Percentiles rank a stretch among this genome's conserved stretches.
These are phyloP conservation scores for Lasaia peninsularis DNA, from an alignment of 1,140 invertebrate species.

Conservation along the genomic window DNA sequence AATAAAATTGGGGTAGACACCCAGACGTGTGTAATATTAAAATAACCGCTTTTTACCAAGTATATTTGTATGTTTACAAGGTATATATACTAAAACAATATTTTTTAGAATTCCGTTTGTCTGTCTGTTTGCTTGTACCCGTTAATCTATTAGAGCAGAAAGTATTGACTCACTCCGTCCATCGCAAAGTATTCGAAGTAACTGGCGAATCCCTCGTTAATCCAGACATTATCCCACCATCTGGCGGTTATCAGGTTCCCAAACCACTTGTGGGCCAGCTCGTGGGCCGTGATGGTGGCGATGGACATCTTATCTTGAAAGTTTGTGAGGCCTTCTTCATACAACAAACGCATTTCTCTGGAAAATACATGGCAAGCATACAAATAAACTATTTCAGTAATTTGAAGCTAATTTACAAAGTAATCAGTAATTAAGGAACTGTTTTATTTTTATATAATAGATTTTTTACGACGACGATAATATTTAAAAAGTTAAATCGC, in stretches of 20 bases:
- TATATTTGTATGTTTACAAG: too few relatives aligned
- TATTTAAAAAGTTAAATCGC: too few relatives aligned
- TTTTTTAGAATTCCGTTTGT: too few relatives aligned
- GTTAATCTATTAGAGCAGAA: slow-evolving; percentile 1
- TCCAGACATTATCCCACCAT: slow-evolving; percentile 82
- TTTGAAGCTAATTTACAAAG: too few relatives aligned
- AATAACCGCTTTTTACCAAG: too few relatives aligned
- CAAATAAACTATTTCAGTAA: background rate
- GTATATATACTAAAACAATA: too few relatives aligned
- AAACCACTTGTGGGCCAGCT: slow-evolving; percentile 79
- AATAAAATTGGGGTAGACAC: background rate
- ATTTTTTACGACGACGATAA: too few relatives aligned
- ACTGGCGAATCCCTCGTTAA: slow-evolving; percentile 91
- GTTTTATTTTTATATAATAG: too few relatives aligned
- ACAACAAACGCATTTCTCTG: slow-evolving; percentile 58
- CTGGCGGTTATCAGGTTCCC: slow-evolving; percentile 77
- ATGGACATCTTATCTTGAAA: slow-evolving; percentile 61
- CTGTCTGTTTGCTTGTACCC: too few relatives aligned
- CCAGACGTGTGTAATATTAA: background rate
- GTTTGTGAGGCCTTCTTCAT: slow-evolving; percentile 54
- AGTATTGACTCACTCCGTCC: slow-evolving; percentile 70
- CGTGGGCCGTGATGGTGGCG: slow-evolving; percentile 77
- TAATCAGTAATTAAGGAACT: too few relatives aligned
- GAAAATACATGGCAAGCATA: slow-evolving; percentile 3
- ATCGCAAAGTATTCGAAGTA: slow-evolving; percentile 85